Evolutionary conservation across 2,797 vertebrate species (phyloP).

Genomic region (Monodelphis domestica): DNA sequence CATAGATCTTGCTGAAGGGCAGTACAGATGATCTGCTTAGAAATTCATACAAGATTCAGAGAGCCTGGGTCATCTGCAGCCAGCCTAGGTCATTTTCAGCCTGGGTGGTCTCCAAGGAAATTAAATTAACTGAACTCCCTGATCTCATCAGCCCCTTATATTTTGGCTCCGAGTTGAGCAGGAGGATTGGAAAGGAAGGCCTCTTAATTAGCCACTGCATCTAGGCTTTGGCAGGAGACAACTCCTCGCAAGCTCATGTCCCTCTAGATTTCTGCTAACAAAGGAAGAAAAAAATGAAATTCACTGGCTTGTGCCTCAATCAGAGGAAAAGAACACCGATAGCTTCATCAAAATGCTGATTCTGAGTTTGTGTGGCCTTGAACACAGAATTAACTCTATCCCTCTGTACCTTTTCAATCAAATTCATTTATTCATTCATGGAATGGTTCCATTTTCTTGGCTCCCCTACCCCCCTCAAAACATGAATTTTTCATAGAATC

Average conservation of each 20-base stretch:
- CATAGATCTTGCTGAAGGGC: constrained; percentile 65
- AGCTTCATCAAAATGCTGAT: not conserved
- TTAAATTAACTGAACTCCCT: constrained; percentile 51
- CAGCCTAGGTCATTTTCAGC: constrained; percentile 47
- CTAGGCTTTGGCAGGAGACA: not conserved
- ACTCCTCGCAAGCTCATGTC: not conserved
- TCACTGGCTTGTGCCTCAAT: not conserved
- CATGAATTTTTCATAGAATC: not conserved
- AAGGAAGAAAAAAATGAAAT: not conserved
- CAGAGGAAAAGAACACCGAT: not conserved
- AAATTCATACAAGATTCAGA: constrained; percentile 63
- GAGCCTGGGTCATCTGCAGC: constrained; percentile 45
- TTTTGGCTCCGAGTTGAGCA: constrained; percentile 28
- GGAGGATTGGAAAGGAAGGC: constrained; percentile 3
- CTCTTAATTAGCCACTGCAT: not conserved
- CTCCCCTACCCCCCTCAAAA: not conserved
- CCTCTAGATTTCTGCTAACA: not conserved
- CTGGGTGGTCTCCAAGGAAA: constrained; percentile 54
- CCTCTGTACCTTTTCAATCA: not conserved
- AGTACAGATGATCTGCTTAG: not conserved
- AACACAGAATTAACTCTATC: not conserved
- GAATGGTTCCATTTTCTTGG: not conserved
- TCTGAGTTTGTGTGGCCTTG: not conserved
- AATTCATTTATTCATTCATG: not conserved
- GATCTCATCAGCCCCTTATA: constrained; percentile 31